Evolutionary conservation across 2,797 vertebrate genomes (phyloP).

Genomic region (Sebastes wilsoni): DNA sequence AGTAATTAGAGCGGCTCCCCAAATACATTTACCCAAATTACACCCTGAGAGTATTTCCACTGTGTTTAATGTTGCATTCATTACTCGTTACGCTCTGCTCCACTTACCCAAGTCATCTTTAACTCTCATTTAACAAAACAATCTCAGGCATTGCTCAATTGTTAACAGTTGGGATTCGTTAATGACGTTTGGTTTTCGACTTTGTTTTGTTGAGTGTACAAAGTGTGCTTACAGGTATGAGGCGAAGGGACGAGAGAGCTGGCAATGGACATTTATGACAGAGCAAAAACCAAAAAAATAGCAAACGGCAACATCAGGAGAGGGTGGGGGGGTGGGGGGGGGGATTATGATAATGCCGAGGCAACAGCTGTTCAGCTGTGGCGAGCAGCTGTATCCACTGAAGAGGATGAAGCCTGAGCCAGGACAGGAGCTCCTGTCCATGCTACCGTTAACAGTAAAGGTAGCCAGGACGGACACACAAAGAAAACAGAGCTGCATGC

Average conservation of each 20-base stretch:
- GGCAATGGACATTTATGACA: background rate
- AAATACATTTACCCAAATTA: conserved; percentile 58
- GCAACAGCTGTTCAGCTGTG: conserved; percentile 77
- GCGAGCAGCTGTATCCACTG: conserved; percentile 80
- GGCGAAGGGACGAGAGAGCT: background rate
- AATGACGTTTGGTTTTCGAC: conserved; percentile 14
- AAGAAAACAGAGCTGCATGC: conserved; percentile 19
- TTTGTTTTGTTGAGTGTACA: conserved; percentile 1
- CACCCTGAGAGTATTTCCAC: conserved; percentile 54
- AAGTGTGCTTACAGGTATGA: background rate
- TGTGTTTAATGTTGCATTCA: conserved; percentile 64
- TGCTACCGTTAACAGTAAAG: conserved; percentile 34
- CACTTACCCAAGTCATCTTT: conserved; percentile 45
- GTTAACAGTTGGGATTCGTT: conserved; percentile 40
- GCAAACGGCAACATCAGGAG: background rate
- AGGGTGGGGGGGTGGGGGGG: background rate
- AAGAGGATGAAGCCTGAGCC: conserved; percentile 59
- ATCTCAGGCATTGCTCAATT: conserved; percentile 3
- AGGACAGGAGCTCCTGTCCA: conserved; percentile 50
- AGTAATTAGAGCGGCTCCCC: conserved; percentile 59
- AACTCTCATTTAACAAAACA: conserved; percentile 61
- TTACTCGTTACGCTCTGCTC: conserved; percentile 16
- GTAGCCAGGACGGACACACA: conserved; percentile 45
- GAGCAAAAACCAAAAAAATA: background rate
- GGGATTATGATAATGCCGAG: conserved; percentile 75